phyloP scores from a whole-genome alignment of 1,140 invertebrate species.

The Brachionus paranguensis region DNA sequence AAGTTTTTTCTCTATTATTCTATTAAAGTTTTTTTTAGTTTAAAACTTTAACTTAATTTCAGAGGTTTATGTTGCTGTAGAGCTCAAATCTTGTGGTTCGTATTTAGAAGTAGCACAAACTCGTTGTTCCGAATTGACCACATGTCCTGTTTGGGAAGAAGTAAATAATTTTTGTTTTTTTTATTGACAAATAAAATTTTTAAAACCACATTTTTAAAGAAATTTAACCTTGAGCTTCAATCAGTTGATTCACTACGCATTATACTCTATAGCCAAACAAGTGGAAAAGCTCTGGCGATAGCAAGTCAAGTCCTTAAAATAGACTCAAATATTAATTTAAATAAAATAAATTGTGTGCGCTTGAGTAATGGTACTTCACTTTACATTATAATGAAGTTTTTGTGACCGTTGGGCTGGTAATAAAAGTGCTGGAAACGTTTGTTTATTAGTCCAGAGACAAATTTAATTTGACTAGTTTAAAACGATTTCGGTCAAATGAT shows the following conservation, averaged over 20 bases:
- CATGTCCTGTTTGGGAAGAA: conserved; percentile 29
- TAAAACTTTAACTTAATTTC: not conserved
- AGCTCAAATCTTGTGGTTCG: conserved; percentile 29
- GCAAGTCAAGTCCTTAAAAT: conserved; percentile 23
- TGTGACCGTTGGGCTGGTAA: not conserved
- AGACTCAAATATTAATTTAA: conserved; percentile 13
- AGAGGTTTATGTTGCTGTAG: conserved; percentile 33
- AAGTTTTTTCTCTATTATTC: not conserved
- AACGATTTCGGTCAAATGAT: not conserved
- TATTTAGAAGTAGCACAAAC: conserved; percentile 39
- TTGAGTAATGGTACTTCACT: conserved; percentile 22
- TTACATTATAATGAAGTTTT: conserved; percentile 27
- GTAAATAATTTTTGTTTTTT: not conserved
- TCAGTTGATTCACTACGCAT: conserved; percentile 31
- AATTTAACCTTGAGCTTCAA: conserved; percentile 36
- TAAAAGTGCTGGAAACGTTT: not conserved
- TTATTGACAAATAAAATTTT: not conserved
- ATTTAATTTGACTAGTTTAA: not conserved
- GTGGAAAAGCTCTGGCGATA: conserved; percentile 6
- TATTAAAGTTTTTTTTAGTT: not conserved
- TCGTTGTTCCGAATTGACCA: not conserved
- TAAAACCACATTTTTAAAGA: not conserved
- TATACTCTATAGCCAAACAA: conserved; percentile 30
- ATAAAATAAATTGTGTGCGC: conserved; percentile 7
- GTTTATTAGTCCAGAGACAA: not conserved